Evolutionary conservation across 2,797 vertebrate genomes (phyloP).

Genomic region (Rhabdomys pumilio): DNA sequence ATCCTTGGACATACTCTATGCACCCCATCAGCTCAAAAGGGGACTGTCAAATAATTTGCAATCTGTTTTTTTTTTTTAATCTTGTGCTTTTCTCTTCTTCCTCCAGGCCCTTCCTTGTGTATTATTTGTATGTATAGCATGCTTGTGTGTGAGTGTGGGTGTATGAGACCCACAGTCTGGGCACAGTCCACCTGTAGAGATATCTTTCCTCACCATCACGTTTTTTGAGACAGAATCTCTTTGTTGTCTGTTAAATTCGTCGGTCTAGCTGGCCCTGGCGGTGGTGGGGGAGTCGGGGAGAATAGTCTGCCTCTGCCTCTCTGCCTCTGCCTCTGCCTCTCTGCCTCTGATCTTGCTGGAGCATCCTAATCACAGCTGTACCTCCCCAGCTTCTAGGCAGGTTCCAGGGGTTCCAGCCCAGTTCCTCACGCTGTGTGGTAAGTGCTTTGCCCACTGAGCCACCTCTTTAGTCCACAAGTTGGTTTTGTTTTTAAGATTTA

Average conservation of each 20-base stretch:
- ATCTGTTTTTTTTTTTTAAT: not conserved
- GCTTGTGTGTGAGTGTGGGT: not conserved
- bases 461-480: not conserved
- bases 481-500: not conserved
- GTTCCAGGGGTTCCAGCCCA: not conserved
- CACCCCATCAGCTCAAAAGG: not conserved
- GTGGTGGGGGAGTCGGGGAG: not conserved
- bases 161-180: not conserved
- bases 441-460: not conserved
- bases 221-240: not conserved
- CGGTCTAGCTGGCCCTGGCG: not conserved
- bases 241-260: no score
- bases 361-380: not conserved
- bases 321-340: no score
- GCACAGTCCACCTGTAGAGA: not conserved
- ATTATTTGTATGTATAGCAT: not conserved
- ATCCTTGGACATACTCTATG: not conserved
- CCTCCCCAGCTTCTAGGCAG: not conserved
- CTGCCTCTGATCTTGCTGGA: not conserved
- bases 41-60: constrained; percentile 27
- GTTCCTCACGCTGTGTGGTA: not conserved
- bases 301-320: not conserved
- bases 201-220: not conserved
- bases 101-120: not conserved
- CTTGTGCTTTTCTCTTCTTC: not conserved